Percentiles rank a stretch among this genome's conserved stretches.
Conservation (phyloP, 2,113 vertebrate genomes). For the Crotalus tigris region DNA sequence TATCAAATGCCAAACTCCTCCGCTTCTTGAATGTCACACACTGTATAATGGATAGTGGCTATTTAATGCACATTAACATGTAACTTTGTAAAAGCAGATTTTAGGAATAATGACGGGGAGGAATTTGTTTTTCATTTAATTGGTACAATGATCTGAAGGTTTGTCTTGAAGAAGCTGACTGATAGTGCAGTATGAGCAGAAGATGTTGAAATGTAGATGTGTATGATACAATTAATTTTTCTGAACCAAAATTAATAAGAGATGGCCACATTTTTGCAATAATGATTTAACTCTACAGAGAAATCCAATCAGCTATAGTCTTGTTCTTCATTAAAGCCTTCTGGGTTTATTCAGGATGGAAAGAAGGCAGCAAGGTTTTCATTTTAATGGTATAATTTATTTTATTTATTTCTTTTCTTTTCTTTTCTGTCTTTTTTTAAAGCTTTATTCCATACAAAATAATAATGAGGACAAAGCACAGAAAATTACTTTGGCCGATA, state of each 20-base stretch:
- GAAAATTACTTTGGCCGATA: constrained; percentile 52
- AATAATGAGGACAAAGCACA: constrained; percentile 36
- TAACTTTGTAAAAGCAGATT: not conserved
- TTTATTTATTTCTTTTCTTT: constrained; percentile 7
- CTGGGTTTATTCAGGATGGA: constrained; percentile 4
- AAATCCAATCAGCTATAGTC: constrained; percentile 41
- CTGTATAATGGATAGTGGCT: constrained; percentile 2
- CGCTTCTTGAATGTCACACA: not conserved
- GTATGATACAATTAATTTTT: constrained; percentile 5
- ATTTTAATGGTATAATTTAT: constrained; percentile 32
- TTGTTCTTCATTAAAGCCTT: not conserved
- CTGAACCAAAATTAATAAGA: constrained; percentile 30
- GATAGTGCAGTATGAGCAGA: not conserved
- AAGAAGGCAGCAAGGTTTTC: not conserved
- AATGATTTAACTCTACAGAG: constrained; percentile 45
- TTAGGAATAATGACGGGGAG: not conserved
- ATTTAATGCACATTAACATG: not conserved
- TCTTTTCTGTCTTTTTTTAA: not conserved
- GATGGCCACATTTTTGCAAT: constrained; percentile 38
- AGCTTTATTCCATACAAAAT: constrained; percentile 32
- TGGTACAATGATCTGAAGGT: not conserved
- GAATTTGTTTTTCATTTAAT: not conserved
- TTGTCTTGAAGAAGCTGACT: not conserved
- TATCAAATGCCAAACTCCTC: constrained; percentile 1
- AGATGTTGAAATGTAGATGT: constrained; percentile 22